Evolutionary conservation across 1,140 invertebrate genomes (phyloP).

Genomic region (Lysiphlebus fabarum): DNA sequence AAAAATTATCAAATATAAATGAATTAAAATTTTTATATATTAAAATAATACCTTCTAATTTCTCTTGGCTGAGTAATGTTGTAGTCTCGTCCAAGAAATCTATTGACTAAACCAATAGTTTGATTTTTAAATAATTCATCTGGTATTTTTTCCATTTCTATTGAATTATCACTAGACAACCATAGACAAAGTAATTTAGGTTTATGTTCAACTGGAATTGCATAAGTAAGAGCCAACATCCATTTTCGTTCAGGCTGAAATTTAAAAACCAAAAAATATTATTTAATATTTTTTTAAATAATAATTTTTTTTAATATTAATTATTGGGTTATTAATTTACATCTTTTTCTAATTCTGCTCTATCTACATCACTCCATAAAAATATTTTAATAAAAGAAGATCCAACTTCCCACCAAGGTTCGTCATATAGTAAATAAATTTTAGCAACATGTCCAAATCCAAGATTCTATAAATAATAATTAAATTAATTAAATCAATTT

Average conservation of each 20-base stretch:
- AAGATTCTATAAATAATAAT: constrained; percentile 37
- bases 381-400: constrained; percentile 49
- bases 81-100: constrained; percentile 51
- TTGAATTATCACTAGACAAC: constrained; percentile 59
- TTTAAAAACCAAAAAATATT: neutral
- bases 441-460: constrained; percentile 63
- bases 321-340: constrained; percentile 17
- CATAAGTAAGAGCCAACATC: constrained; percentile 64
- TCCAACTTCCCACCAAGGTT: constrained; percentile 58
- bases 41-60: constrained; percentile 41
- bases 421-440: constrained; percentile 67
- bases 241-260: constrained; percentile 46
- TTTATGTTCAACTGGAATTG: constrained; percentile 65
- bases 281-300: neutral
- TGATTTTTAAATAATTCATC: constrained; percentile 52
- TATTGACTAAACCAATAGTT: constrained; percentile 51
- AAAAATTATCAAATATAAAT: neutral
- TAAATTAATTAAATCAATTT: neutral
- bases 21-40: constrained; percentile 44
- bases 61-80: constrained; percentile 56
- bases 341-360: constrained; percentile 34
- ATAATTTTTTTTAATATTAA: neutral
- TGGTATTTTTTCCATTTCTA: constrained; percentile 58
- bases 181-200: constrained; percentile 67
- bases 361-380: constrained; percentile 55